Conservation (phyloP, 2,113 vertebrate genomes). For the Urocitellus parryii region DNA sequence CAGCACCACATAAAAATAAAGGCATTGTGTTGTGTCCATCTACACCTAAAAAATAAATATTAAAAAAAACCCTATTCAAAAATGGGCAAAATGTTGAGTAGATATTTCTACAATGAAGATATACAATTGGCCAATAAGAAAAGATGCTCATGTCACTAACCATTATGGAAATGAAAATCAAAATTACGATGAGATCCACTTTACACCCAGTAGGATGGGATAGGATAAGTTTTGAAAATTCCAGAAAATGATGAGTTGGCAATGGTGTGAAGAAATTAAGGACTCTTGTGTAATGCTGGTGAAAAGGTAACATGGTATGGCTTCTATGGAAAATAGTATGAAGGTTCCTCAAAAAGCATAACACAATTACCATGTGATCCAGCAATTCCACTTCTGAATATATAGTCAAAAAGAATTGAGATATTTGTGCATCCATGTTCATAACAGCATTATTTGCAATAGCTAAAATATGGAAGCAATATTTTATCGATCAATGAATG, state of each 20-base stretch:
- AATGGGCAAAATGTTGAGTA: neutral
- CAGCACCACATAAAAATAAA: no score
- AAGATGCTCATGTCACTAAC: neutral
- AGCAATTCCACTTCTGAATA: neutral
- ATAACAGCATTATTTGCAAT: neutral
- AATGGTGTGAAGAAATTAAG: neutral
- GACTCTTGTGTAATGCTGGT: neutral
- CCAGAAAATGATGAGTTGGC: neutral
- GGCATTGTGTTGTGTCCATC: no score
- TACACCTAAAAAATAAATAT: no score
- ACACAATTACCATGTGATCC: neutral
- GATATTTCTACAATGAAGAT: neutral
- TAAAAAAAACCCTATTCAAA: neutral
- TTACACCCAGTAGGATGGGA: neutral
- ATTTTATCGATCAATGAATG: neutral
- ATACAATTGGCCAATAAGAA: neutral
- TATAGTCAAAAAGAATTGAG: neutral
- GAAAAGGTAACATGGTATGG: neutral
- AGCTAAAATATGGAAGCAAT: neutral
- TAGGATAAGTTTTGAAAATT: neutral
- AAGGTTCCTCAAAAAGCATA: neutral
- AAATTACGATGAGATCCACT: neutral
- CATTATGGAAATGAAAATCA: neutral
- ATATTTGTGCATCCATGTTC: neutral
- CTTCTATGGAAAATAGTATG: neutral